Evolutionary conservation across 2,888 invertebrate genomes (phyloP).

Genomic region (Tortrix viridana): DNA sequence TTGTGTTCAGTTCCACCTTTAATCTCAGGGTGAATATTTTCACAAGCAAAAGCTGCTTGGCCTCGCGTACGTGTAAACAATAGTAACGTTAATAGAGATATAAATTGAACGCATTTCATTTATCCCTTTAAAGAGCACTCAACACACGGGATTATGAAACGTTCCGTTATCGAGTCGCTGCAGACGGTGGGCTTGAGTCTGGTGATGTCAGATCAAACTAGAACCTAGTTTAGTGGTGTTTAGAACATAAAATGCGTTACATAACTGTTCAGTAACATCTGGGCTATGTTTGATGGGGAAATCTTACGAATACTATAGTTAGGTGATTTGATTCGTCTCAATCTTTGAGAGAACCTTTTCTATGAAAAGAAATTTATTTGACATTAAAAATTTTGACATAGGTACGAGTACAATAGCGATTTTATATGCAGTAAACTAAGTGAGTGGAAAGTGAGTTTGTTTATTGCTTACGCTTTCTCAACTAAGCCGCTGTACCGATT

Average conservation of each 20-base stretch:
- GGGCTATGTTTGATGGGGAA: conserved; percentile 1
- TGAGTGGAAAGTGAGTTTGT: no score
- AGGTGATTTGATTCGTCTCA: no score
- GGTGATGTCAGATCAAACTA: conserved; percentile 53
- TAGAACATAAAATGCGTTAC: conserved; percentile 19
- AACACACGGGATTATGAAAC: conserved; percentile 64
- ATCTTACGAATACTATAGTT: no score
- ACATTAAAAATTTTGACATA: no score
- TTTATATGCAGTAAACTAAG: no score
- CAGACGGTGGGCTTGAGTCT: conserved; percentile 52
- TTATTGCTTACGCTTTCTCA: no score
- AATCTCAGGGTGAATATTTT: conserved; percentile 79
- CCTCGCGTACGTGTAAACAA: conserved; percentile 77
- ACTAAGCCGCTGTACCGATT: no score
- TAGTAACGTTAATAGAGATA: conserved; percentile 81
- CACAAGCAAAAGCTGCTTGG: conserved; percentile 73
- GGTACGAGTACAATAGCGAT: no score
- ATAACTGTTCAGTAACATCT: conserved; percentile 5
- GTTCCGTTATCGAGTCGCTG: conserved; percentile 61
- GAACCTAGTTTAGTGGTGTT: conserved; percentile 32
- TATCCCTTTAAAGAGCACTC: conserved; percentile 77
- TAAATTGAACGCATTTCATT: conserved; percentile 78
- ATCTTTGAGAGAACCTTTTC: no score
- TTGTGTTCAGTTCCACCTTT: conserved; percentile 70
- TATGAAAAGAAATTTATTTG: no score